Conservation (phyloP, 1,140 invertebrate species). For the Oedothorax gibbosus region DNA sequence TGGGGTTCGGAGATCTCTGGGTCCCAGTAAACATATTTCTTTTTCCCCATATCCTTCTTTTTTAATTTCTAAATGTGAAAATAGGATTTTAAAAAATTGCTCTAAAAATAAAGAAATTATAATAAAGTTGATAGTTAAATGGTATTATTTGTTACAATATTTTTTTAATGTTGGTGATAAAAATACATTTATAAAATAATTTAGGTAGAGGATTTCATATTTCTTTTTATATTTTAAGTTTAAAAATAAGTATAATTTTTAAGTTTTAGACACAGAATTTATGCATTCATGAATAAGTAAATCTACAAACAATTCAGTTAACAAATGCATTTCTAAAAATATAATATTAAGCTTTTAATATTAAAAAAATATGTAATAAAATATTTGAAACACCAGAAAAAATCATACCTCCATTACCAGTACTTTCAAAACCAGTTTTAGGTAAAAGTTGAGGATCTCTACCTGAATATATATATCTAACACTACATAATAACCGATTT, state of each 20-base stretch:
- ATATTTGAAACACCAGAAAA: not conserved
- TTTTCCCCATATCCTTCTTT: conserved; percentile 52
- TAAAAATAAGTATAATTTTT: not conserved
- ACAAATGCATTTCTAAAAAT: no score
- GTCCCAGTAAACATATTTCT: conserved; percentile 69
- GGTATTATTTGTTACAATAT: not conserved
- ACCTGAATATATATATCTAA: conserved; percentile 16
- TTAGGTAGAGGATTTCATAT: not conserved
- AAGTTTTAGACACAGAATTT: not conserved
- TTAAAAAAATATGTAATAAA: not conserved
- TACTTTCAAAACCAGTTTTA: not conserved
- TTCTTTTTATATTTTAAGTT: not conserved
- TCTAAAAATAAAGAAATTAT: not conserved
- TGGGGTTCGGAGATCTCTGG: conserved; percentile 76
- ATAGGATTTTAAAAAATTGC: not conserved
- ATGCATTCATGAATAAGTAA: no score
- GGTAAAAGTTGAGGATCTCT: conserved; percentile 4
- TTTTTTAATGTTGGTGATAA: not conserved
- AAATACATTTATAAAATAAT: not conserved
- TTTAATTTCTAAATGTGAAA: not conserved
- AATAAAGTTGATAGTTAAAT: not conserved
- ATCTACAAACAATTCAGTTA: no score
- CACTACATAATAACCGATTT: not conserved
- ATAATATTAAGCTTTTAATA: no score
- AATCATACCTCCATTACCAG: not conserved